Conservation (phyloP, 2,113 vertebrate genomes). For the Sclerurus mexicanus region DNA sequence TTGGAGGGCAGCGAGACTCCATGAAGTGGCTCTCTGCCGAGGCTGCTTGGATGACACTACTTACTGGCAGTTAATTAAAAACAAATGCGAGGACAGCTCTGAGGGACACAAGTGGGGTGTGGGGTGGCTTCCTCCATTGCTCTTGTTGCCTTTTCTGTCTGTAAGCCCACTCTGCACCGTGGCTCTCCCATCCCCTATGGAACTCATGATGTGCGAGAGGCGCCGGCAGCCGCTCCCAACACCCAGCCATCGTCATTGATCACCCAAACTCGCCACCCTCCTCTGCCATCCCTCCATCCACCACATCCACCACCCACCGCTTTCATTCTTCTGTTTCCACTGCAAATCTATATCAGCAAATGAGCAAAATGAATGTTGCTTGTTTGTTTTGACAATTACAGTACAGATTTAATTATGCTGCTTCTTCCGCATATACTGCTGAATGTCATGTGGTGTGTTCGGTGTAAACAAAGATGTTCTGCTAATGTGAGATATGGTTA, state of each 20-base stretch:
- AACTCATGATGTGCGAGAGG: fast-evolving
- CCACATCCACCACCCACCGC: background rate
- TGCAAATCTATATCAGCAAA: background rate
- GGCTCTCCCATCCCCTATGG: fast-evolving
- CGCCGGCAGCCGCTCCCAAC: fast-evolving
- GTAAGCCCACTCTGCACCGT: fast-evolving
- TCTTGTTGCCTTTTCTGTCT: fast-evolving
- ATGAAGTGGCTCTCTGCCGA: background rate
- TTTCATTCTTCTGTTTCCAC: fast-evolving
- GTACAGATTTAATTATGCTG: background rate
- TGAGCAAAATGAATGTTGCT: slow-evolving; percentile 24
- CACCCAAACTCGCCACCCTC: fast-evolving
- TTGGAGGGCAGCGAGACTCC: background rate
- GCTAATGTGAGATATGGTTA: background rate
- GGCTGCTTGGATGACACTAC: background rate
- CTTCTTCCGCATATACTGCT: background rate
- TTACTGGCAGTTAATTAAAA: background rate
- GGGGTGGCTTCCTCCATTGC: too few species aligned
- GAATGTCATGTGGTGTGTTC: background rate
- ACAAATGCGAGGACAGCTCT: background rate
- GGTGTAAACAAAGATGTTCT: slow-evolving; percentile 41
- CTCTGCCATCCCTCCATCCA: fast-evolving
- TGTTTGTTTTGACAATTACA: slow-evolving; percentile 51
- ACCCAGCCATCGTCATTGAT: fast-evolving
- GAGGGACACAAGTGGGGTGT: fast-evolving